These are phyloP conservation scores for Rhyacophila brunnea DNA, from an alignment of 1,140 invertebrate species.

Conservation along the genomic window DNA sequence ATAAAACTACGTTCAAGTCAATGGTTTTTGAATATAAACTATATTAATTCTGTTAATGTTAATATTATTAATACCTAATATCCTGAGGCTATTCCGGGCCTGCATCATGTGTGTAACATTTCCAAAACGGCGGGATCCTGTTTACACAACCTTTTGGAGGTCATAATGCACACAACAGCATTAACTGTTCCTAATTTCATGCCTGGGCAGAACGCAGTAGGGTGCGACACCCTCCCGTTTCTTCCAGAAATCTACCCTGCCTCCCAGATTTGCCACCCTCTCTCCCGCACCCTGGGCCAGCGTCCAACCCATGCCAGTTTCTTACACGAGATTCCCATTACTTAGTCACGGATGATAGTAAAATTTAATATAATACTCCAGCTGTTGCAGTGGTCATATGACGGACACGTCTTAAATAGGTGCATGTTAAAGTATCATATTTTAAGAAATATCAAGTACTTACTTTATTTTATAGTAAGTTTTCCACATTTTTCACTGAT, in stretches of 20 bases:
- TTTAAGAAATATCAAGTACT: no score
- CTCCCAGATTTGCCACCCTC: background rate
- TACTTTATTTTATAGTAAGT: no score
- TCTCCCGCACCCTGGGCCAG: conserved; percentile 1
- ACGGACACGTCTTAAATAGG: background rate
- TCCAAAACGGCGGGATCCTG: conserved; percentile 22
- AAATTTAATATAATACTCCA: conserved; percentile 53
- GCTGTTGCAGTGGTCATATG: background rate
- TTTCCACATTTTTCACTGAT: no score
- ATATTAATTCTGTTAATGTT: no score
- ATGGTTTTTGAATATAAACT: no score
- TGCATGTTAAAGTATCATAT: no score
- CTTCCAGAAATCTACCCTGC: no score
- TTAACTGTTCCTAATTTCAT: conserved; percentile 34
- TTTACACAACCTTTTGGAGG: conserved; percentile 31
- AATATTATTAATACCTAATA: no score
- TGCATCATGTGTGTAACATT: no score
- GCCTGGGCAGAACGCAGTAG: conserved; percentile 18
- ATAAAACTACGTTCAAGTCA: no score
- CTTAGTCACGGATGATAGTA: conserved; percentile 56
- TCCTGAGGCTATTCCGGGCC: no score
- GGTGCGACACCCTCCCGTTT: background rate
- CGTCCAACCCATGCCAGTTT: conserved; percentile 38
- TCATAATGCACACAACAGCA: conserved; percentile 31
- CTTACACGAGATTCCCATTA: conserved; percentile 59